Evolutionary conservation across 1,140 invertebrate genomes (phyloP).

Genomic region (Zaprionus vittiger): DNA sequence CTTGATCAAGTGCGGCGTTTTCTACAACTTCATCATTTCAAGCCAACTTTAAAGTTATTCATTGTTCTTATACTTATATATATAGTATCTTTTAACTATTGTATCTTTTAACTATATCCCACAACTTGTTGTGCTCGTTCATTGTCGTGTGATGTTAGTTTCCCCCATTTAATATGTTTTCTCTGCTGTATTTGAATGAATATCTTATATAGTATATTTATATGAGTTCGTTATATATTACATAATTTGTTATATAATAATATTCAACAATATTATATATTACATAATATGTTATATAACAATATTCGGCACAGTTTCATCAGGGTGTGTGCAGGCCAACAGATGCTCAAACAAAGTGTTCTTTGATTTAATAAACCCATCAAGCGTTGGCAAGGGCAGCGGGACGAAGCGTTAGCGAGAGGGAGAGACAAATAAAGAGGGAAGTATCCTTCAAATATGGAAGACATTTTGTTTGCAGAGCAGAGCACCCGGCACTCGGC

Average conservation of each 20-base stretch:
- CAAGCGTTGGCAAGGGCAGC: background rate
- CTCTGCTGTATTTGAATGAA: no score
- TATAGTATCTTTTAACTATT: no score
- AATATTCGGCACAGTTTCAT: background rate
- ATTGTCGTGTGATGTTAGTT: no score
- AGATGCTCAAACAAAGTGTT: background rate
- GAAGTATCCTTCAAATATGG: constrained; percentile 55
- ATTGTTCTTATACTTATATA: no score
- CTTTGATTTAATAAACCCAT: constrained; percentile 4
- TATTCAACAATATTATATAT: background rate
- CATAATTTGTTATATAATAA: background rate
- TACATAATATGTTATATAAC: no score
- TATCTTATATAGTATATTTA: no score
- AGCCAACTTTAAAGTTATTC: no score
- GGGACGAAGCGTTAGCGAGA: background rate
- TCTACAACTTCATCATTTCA: no score
- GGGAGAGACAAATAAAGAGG: constrained; percentile 29
- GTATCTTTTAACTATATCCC: no score
- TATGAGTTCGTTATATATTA: no score
- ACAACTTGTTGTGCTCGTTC: no score
- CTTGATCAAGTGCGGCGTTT: background rate
- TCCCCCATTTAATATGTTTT: no score
- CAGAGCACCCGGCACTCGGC: constrained; percentile 22
- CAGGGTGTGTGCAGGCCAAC: background rate
- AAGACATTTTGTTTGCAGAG: constrained; percentile 62